Evolutionary conservation across 2,888 invertebrate genomes (phyloP), one percentile per base, ranked within the genome.

Genomic region (Pardosa pseudoannulata): DNA sequence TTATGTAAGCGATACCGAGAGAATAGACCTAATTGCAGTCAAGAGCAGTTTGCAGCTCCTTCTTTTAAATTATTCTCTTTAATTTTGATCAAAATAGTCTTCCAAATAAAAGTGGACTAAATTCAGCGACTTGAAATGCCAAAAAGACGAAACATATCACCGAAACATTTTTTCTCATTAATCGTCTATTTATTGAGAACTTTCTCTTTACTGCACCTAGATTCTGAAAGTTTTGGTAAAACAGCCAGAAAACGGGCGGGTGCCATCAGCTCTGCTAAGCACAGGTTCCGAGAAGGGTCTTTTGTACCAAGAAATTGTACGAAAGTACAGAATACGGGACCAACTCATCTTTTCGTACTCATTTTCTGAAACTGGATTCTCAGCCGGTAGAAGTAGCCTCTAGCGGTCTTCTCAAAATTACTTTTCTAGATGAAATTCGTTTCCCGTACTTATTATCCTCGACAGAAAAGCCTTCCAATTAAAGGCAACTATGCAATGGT

Each of bases 151-250:
- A 83, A 83, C 83, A 83, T 83, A 83, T 83, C 83, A 83, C 71
- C 65, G 72, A 78, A 80, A 83, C 75, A 9, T 41, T 67, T 83
- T 83, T 83, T 78, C 78, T 72, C 83, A 65, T 72, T 78, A 73
- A 67, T 78, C 56, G 83, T 78, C 83, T 83, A 65, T 83, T 83
- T 83, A 83, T 83, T 83, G 72, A 78, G 78, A 78, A 72, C 71
- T 82, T 83, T 83, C 83, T 83, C 83, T 83, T 83, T 72, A 83
- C 56, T 83, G 83, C 83, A 83, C 83, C 71, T 83, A 83, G 83
- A 83, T 78, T 83, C 78, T 67, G 78, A 78, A 83, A 78, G 78
- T 83, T 83, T 72, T 83, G 83, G 83, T 83, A 83, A 83, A 74
- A 73, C 67, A 83, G 70, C 78, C 78, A 83, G 78, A 78, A 76